Evolutionary conservation across 2,797 vertebrate genomes (phyloP), one percentile per base, ranked within the genome.

Genomic region (Protosalanx chinensis): DNA sequence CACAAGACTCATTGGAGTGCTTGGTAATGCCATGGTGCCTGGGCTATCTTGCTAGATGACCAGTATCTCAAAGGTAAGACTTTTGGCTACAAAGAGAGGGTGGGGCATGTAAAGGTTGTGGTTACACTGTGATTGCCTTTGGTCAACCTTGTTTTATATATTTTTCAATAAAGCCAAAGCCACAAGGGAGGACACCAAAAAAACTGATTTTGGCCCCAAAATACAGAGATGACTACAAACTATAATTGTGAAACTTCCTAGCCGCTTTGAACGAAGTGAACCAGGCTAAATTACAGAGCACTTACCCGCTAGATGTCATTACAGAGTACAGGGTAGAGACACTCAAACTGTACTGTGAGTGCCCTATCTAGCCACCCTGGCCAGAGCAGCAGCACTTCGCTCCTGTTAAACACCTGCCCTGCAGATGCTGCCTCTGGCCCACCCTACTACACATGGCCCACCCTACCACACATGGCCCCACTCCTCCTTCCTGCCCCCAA

Each of bases 211-310:
- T 76, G 77, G 71, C 77, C 78, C 78, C 75, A 73, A 76, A 88
- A 89, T 82, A 88, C 81, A 83, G 82, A 84, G 84, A 78, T 75
- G 79, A 60, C 75, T 58, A 64, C 81, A 82, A 85, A 81, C 85
- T 88, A 84, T 88, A 91, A 91, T 90, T 88, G 86, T 81, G 84
- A 75, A 82, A 89, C 85, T 85, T 88, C 84, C 85, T 75, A 73
- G 79, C 74, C 76, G 78, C 81, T 86, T 85, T 82, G 86, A 82
- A 79, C 82, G 82, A 78, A 79, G 81, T 81, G 79, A 83, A 73
- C 79, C 76, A 82, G 80, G 76, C 78, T 78, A 91, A 91, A 93
- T 93, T 91, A 93, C 87, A 93, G 91, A 89, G 88, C 76, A 77
- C 77, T 76, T 74, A 74, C 81, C 81, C 79, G 77, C 30, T 83